Base-by-base conservation (phyloP, 2,797 vertebrate genomes). In the Acrossocheilus wenchowensis region DNA sequence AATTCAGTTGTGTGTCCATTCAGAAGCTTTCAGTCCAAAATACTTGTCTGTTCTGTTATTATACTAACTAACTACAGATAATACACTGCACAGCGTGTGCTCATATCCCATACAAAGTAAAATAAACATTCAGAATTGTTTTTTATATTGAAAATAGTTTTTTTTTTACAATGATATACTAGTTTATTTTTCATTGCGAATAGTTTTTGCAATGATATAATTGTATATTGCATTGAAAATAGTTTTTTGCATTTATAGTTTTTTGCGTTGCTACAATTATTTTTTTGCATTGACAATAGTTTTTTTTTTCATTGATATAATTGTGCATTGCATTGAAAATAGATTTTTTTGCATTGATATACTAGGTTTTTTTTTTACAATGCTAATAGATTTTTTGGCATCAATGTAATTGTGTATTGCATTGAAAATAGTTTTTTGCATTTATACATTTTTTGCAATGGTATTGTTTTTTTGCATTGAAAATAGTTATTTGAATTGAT, bases 11-110 rank as follows among this genome's bases (percentile, higher is more conserved):
- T 34, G 26, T 66, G 64, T 66, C 30, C n/a, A 17, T 66, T 34
- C 26, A 66, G 64, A 66, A 34, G 64, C 26, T 6, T 26, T 64
- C 62, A 77, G 43, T 41, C 57, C 79, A 82, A 66, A 78, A 85
- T 82, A 66, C 73, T 84, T 77, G 57, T 52, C 43, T 68, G 1
- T 21, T 34, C 1, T 39, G 30, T 34, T 34, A 39, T 60, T 45
- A 26, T 4, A 73, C 12, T 45, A 66, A 30, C 14, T 34, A 26
- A 23, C 54, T 23, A 57, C 26, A 64, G 62, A 64, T 30, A 2
- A 34, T 15, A 34, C 36, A 23, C 4, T 6, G 36, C 19, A 23
- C 19, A 66, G 26, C 26, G 26, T 30, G 26, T 30, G 62, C 26
- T 30, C 2, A 15, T 64, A 9, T 14, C n/a, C n/a, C n/a, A 21